These are phyloP conservation scores for Loris lydekkerianus DNA, from an alignment of 2,797 vertebrate genomes.

Conservation along the genomic window DNA sequence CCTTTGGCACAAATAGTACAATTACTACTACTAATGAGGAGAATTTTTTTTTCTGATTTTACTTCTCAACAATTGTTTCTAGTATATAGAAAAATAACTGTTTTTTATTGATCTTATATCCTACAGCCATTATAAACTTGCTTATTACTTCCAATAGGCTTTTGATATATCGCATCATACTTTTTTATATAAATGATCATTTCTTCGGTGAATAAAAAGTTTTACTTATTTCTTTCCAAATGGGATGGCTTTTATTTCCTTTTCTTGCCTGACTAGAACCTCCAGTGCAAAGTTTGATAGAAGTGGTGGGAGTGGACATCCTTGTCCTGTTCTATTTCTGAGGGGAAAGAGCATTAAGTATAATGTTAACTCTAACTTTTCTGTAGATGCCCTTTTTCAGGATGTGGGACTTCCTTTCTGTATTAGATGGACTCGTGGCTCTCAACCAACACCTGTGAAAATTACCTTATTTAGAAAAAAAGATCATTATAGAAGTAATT, in stretches of 20 bases:
- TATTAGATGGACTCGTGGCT: neutral
- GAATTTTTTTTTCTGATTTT: neutral
- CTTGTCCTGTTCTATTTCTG: neutral
- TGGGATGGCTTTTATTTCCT: neutral
- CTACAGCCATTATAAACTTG: neutral
- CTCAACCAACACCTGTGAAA: neutral
- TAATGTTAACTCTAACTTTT: neutral
- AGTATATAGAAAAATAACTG: neutral
- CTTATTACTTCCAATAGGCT: neutral
- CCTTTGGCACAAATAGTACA: neutral
- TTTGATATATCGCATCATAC: neutral
- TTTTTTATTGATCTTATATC: neutral
- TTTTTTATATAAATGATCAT: neutral
- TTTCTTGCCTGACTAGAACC: neutral
- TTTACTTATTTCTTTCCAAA: conserved; percentile 16
- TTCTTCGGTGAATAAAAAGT: neutral
- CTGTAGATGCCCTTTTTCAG: neutral
- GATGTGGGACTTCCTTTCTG: neutral
- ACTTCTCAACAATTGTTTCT: neutral
- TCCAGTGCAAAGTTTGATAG: neutral
- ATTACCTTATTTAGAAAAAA: neutral
- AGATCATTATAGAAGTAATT: neutral
- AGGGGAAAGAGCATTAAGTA: neutral
- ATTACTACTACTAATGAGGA: neutral
- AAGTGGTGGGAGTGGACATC: neutral